Evolutionary conservation across 2,113 vertebrate genomes (phyloP).

Genomic region (Delphinus delphis): DNA sequence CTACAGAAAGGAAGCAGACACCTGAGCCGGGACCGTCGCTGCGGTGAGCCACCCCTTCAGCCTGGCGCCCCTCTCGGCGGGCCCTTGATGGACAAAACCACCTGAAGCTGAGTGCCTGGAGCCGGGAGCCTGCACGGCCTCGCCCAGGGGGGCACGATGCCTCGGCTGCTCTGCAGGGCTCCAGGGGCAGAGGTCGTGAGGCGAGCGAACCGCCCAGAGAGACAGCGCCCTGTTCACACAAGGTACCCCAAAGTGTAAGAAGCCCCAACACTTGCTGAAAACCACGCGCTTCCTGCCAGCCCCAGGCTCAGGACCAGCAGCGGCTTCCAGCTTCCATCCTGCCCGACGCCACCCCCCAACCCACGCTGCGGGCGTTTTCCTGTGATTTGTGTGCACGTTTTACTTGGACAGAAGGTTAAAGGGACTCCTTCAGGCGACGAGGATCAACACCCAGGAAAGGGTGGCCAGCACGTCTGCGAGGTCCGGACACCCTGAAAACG

Average conservation of each 20-base stretch:
- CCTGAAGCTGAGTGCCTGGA: fast-evolving
- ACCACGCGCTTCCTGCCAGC: background rate
- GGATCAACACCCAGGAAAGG: fast-evolving
- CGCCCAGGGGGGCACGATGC: fast-evolving
- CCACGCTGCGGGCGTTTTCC: fast-evolving
- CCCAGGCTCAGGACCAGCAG: background rate
- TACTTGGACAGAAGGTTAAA: background rate
- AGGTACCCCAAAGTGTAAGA: fast-evolving
- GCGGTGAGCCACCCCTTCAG: background rate
- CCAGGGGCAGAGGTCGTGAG: fast-evolving
- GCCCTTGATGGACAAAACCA: background rate
- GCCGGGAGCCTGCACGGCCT: fast-evolving
- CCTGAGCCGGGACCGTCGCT: background rate
- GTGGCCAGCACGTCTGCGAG: fast-evolving
- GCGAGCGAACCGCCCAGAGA: fast-evolving
- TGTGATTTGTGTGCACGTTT: fast-evolving
- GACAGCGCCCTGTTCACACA: fast-evolving
- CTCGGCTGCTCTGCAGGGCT: fast-evolving
- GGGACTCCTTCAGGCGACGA: fast-evolving
- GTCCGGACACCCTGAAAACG: background rate
- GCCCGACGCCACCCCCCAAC: fast-evolving
- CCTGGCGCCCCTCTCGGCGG: fast-evolving
- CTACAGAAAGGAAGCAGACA: slow-evolving; percentile 77
- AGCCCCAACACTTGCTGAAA: no score
- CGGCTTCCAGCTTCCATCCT: no score